A percentile compares a stretch with the other conserved stretches of the same genome.
phyloP scores from a whole-genome alignment of 92 coral and sea anemone genomes.

The Montipora capitata region DNA sequence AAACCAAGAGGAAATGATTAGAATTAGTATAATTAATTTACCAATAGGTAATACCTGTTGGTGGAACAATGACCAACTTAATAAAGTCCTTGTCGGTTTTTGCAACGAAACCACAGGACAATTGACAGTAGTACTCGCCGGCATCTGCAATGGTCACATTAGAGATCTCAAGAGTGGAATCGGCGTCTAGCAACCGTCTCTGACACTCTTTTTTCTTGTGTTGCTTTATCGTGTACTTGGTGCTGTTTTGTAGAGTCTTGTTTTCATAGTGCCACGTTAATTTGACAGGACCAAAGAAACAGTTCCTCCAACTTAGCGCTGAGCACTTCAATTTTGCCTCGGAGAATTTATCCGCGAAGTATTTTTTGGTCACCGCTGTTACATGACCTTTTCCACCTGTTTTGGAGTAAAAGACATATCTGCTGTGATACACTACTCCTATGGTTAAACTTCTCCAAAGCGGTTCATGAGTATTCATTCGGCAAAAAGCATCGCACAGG shows the following conservation, averaged over 20 bases:
- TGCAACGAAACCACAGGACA: not conserved
- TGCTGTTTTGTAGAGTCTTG: not conserved
- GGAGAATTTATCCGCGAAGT: not conserved
- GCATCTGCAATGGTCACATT: conserved; percentile 4
- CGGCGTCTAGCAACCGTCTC: not conserved
- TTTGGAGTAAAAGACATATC: not conserved
- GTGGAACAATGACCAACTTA: not conserved
- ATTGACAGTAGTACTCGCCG: not conserved
- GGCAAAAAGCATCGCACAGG: no score
- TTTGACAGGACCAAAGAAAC: not conserved
- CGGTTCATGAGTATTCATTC: no score
- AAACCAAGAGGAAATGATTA: no score
- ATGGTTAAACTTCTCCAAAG: no score
- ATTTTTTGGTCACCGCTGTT: not conserved
- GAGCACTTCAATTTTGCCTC: conserved; percentile 2
- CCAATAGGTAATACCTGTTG: not conserved
- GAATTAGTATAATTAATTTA: no score
- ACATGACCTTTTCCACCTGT: not conserved
- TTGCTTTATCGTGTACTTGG: not conserved
- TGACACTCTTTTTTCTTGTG: not conserved
- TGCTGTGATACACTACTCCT: no score
- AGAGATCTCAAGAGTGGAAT: not conserved
- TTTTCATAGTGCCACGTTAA: conserved; percentile 1
- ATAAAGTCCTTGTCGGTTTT: not conserved
- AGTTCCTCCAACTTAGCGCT: not conserved